These are phyloP conservation scores for Cecidostiba fungosa DNA, from an alignment of 2,888 invertebrate genomes.

Conservation along the genomic window DNA sequence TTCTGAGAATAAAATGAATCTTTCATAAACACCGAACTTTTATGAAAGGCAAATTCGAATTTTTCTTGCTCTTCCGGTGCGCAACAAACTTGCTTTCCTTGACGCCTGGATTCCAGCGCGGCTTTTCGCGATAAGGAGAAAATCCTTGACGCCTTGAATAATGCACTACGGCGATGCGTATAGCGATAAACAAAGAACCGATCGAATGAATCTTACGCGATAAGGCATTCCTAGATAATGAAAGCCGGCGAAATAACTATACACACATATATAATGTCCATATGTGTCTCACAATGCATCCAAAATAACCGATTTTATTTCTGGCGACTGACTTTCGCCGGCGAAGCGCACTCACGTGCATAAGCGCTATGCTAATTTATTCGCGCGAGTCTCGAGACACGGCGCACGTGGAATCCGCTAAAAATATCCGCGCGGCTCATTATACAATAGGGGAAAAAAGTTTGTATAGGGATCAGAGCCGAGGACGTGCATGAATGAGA, in stretches of 20 bases:
- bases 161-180: not conserved
- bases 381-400: constrained; percentile 7
- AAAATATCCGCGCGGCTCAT: not conserved
- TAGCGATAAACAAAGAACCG: not conserved
- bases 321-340: not conserved
- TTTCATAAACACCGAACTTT: not conserved
- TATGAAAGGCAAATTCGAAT: not conserved
- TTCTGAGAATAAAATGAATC: not conserved
- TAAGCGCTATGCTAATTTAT: not conserved
- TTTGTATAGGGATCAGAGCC: not conserved
- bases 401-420: not conserved
- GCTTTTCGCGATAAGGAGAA: not conserved
- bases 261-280: not conserved
- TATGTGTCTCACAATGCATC: not conserved
- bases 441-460: not conserved
- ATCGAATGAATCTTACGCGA: not conserved
- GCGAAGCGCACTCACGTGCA: not conserved
- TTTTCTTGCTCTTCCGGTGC: not conserved
- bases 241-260: not conserved
- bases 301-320: constrained; percentile 38
- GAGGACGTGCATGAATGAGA: not conserved
- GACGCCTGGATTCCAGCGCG: not conserved
- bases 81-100: not conserved
- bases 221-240: not conserved
- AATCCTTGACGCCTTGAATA: constrained; percentile 4